Evolutionary conservation across 2,797 vertebrate species (phyloP).

Genomic region (Poeciliopsis gracilis): DNA sequence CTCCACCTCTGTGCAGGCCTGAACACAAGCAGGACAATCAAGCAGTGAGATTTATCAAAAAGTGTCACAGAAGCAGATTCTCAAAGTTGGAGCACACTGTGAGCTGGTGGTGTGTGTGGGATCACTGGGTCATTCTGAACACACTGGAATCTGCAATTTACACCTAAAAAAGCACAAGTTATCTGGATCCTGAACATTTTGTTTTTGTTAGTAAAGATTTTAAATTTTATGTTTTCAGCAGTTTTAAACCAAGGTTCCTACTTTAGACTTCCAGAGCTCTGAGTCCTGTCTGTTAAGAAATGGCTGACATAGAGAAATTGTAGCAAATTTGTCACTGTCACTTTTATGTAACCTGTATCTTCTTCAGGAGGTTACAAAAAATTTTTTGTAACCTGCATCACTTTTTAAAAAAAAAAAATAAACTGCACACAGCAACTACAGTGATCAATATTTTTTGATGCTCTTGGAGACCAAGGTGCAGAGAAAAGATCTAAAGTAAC

Average conservation of each 20-base stretch:
- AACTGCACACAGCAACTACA: no score
- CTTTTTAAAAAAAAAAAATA: no score
- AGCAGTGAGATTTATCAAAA: background rate
- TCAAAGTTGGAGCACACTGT: background rate
- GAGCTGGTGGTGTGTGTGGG: background rate
- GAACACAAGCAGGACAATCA: background rate
- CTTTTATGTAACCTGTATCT: no score
- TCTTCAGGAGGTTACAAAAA: no score
- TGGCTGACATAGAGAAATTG: no score
- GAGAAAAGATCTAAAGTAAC: no score
- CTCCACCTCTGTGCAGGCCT: constrained; percentile 94
- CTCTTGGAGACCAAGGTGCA: no score
- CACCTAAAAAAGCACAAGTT: no score
- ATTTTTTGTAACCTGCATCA: no score
- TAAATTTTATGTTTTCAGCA: background rate
- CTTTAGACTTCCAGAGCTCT: background rate
- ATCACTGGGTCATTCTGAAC: background rate
- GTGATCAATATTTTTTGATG: no score
- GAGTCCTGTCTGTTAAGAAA: background rate
- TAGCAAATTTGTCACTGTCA: no score
- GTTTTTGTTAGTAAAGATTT: background rate
- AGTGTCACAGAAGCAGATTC: background rate
- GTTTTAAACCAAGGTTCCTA: background rate
- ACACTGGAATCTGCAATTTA: no score
- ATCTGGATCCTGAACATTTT: background rate